Conservation (phyloP, 2,797 vertebrate species). For the Chrysolophus pictus region DNA sequence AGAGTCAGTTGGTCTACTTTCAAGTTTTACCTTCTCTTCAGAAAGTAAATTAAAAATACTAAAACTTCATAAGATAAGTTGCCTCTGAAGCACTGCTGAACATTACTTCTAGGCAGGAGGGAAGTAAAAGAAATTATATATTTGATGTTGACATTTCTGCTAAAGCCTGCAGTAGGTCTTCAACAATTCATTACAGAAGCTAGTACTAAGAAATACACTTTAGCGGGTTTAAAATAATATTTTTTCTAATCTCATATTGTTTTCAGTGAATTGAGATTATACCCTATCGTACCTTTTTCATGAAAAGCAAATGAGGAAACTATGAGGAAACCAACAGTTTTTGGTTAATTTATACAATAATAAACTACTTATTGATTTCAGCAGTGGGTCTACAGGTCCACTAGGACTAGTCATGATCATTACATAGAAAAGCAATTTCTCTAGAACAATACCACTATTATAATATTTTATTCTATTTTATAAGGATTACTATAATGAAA, state of each 20-base stretch:
- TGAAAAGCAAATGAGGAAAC: not conserved
- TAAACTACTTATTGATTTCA: not conserved
- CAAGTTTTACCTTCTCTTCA: conserved; percentile 66
- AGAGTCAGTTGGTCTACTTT: conserved; percentile 49
- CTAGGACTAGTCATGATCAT: not conserved
- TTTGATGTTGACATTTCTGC: conserved; percentile 25
- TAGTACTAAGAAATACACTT: not conserved
- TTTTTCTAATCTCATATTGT: not conserved
- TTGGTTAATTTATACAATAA: not conserved
- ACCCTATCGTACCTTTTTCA: not conserved
- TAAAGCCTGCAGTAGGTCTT: conserved; percentile 52
- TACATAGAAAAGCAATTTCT: not conserved
- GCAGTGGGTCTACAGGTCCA: not conserved
- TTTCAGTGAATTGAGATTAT: not conserved
- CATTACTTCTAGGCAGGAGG: conserved; percentile 42
- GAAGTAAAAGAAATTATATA: not conserved
- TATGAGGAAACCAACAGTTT: not conserved
- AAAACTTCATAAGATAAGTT: conserved; percentile 64
- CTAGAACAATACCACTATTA: not conserved
- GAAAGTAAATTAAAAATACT: conserved; percentile 71
- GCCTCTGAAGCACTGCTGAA: conserved; percentile 62
- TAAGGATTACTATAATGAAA: not conserved
- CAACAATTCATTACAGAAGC: conserved; percentile 32
- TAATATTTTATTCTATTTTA: not conserved
- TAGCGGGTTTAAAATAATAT: not conserved